Conservation (phyloP, 1,140 invertebrate species). For the Brachionus paranguensis region DNA sequence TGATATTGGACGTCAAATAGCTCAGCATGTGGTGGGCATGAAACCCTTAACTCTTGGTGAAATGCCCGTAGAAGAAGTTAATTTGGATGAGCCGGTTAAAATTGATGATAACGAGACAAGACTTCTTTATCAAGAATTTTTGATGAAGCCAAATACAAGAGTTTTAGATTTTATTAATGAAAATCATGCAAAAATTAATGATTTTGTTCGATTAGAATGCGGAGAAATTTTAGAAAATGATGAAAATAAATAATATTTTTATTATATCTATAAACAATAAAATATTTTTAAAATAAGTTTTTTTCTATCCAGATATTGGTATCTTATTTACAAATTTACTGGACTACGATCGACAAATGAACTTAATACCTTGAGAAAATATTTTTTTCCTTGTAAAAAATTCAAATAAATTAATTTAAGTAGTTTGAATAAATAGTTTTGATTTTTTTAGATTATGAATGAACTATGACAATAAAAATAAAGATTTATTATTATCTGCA, state of each 20-base stretch:
- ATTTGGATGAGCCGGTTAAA: constrained; percentile 61
- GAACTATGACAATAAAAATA: no score
- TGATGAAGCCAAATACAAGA: constrained; percentile 68
- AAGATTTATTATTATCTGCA: no score
- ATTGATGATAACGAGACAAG: constrained; percentile 51
- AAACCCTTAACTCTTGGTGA: constrained; percentile 72
- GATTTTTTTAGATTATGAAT: no score
- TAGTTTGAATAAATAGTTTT: no score
- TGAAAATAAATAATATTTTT: neutral
- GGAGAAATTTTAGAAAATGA: constrained; percentile 56
- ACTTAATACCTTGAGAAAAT: no score
- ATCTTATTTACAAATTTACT: no score
- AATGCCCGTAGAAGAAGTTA: constrained; percentile 54
- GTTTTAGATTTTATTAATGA: constrained; percentile 68
- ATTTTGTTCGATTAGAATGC: constrained; percentile 77
- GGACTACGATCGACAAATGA: no score
- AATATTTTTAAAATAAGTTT: neutral
- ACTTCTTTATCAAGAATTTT: constrained; percentile 77
- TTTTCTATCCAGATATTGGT: neutral
- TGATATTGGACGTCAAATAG: constrained; percentile 66
- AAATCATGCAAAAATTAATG: constrained; percentile 65
- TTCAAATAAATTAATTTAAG: no score
- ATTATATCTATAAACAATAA: neutral
- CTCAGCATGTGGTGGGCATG: constrained; percentile 86
- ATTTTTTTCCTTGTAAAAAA: no score